phyloP scores from a whole-genome alignment of 2,888 invertebrate genomes.

The Mythimna loreyi region DNA sequence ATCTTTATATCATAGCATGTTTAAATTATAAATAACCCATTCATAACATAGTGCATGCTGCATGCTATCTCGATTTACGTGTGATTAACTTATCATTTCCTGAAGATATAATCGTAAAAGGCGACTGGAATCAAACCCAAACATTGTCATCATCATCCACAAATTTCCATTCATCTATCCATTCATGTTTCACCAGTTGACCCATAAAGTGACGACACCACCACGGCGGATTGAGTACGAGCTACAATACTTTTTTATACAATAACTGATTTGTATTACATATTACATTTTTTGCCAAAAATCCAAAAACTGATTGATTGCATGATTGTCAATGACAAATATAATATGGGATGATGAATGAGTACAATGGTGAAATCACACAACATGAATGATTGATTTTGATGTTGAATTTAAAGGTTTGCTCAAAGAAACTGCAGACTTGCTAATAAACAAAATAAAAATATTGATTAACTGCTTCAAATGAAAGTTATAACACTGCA shows the following conservation, averaged over 20 bases:
- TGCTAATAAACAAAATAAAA: background rate
- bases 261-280: too few relatives aligned
- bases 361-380: conserved; percentile 29
- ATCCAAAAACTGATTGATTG: conserved; percentile 9
- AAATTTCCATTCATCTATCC: conserved; percentile 23
- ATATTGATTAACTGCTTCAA: background rate
- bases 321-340: conserved; percentile 23
- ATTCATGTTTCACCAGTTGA: conserved; percentile 15
- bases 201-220: background rate
- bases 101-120: conserved; percentile 4
- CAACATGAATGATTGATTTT: conserved; percentile 42
- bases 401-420: conserved; percentile 38
- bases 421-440: conserved; percentile 36
- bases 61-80: conserved; percentile 29
- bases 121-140: background rate
- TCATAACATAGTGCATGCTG: conserved; percentile 22
- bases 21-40: background rate
- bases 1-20: conserved; percentile 19
- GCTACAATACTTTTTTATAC: conserved; percentile 5
- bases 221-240: background rate
- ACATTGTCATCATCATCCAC: conserved; percentile 7
- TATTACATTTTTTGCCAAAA: conserved; percentile 1
- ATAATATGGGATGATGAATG: conserved; percentile 42
- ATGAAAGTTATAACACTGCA: background rate
- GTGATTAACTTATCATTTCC: conserved; percentile 7